These are phyloP conservation scores for Pangasius krempfi DNA, from an alignment of 2,797 vertebrate genomes.

Conservation along the genomic window DNA sequence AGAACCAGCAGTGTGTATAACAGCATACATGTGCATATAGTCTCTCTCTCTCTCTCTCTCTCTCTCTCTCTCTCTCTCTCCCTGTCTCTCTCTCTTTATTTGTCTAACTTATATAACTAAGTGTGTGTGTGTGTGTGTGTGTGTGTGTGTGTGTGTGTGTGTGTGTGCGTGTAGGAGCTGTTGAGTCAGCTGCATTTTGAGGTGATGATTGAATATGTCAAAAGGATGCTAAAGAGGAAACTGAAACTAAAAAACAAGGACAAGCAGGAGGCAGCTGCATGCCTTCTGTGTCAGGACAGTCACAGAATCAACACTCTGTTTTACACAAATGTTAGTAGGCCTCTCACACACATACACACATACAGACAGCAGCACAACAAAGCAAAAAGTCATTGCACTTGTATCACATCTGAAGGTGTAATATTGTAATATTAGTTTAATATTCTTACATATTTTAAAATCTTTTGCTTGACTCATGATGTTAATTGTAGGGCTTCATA, in stretches of 20 bases:
- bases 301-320: conserved; percentile 74
- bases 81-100: background rate
- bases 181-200: conserved; percentile 74
- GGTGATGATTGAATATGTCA: conserved; percentile 79
- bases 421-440: background rate
- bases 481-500: background rate
- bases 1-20: background rate
- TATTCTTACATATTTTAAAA: background rate
- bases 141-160: background rate
- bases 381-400: background rate
- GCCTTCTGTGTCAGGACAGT: conserved; percentile 68
- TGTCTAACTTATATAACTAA: background rate
- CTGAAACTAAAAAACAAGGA: conserved; percentile 69
- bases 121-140: background rate
- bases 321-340: conserved; percentile 67
- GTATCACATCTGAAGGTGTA: background rate
- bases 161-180: conserved; percentile 70
- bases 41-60: background rate
- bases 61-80: background rate
- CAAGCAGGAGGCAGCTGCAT: conserved; percentile 77
- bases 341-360: background rate
- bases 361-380: conserved; percentile 13
- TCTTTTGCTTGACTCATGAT: background rate
- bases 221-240: conserved; percentile 78
- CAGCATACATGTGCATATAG: background rate